phyloP scores from a whole-genome alignment of 2,888 invertebrate genomes.

The Perdita meconis region DNA sequence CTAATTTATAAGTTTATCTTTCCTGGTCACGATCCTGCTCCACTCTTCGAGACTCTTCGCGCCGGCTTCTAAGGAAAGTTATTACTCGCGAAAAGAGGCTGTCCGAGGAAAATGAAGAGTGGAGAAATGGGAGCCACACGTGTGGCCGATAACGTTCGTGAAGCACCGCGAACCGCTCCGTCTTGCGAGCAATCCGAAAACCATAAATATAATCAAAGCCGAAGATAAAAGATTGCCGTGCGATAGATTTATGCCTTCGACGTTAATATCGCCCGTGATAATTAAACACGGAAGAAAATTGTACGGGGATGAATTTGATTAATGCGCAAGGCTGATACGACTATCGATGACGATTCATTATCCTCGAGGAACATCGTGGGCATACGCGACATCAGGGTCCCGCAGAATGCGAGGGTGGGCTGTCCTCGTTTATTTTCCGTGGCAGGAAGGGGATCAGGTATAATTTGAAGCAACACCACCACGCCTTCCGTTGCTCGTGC shows the following conservation, averaged over 20 bases:
- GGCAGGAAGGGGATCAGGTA: slow-evolving; percentile 63
- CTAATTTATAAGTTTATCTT: neutral
- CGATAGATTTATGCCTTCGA: slow-evolving; percentile 15
- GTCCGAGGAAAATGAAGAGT: neutral
- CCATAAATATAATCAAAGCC: slow-evolving; percentile 8
- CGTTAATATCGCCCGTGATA: slow-evolving; percentile 29
- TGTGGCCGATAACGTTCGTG: neutral
- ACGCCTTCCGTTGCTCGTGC: slow-evolving; percentile 66
- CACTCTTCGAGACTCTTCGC: neutral
- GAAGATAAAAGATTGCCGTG: neutral
- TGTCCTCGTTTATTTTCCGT: slow-evolving; percentile 63
- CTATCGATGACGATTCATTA: slow-evolving; percentile 39
- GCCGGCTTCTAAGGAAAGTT: neutral
- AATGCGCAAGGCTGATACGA: slow-evolving; percentile 1
- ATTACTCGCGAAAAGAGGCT: neutral
- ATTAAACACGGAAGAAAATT: slow-evolving; percentile 42
- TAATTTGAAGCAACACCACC: slow-evolving; percentile 74
- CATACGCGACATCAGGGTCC: slow-evolving; percentile 21
- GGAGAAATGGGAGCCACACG: neutral
- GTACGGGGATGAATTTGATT: slow-evolving; percentile 32
- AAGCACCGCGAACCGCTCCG: neutral
- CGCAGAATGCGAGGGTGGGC: slow-evolving; percentile 32
- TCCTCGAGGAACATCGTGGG: neutral
- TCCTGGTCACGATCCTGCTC: slow-evolving; percentile 8
- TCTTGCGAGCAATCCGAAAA: neutral